Base-by-base conservation (phyloP, 1,140 invertebrate species). In the Philopotamus ludificatus region DNA sequence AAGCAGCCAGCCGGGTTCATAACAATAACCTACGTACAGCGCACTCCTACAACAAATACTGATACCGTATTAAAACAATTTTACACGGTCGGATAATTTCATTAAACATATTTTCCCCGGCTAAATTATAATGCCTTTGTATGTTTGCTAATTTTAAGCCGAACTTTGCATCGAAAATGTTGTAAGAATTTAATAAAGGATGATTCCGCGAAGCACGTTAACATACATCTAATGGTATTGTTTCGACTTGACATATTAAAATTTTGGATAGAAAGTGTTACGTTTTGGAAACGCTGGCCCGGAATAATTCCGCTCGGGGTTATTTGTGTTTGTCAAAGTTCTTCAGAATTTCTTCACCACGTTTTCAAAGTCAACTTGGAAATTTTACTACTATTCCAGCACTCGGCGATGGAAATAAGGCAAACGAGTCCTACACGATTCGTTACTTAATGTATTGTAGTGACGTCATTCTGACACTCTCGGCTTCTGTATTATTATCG, bases 301-400 rank as follows among this genome's bases (percentile, higher is more conserved):
- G n/a, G n/a, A n/a, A n/a, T n/a, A n/a, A n/a, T n/a, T n/a, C n/a
- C n/a, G n/a, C n/a, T n/a, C n/a, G n/a, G n/a, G n/a, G 51, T 54
- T 54, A 54, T 54, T 54, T 54, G 25, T 54, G 51, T 54, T 54
- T 54, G 51, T 25, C 51, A 54, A 54, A 54, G 51, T 54, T 54
- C 51, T 54, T 54, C 51, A 12, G 22, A 10, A 21, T 54, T 25
- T 54, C 23, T 54, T 54, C 51, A 25, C 25, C 15, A 47, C 10
- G 44, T 16, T 25, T 47, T 47, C 44, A 47, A 47, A 47, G 44
- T 47, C 44, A 47, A 47, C 8, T 8, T 47, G 44, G 44, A 47
- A 47, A 54, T 8, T 25, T 25, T 25, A 23, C 23, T 51, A 8
- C 49, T 51, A 9, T 25, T 51, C 23, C 18, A 23, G 7, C 51